Conservation (phyloP, 2,797 vertebrate species). For the Malacoraja senta region DNA sequence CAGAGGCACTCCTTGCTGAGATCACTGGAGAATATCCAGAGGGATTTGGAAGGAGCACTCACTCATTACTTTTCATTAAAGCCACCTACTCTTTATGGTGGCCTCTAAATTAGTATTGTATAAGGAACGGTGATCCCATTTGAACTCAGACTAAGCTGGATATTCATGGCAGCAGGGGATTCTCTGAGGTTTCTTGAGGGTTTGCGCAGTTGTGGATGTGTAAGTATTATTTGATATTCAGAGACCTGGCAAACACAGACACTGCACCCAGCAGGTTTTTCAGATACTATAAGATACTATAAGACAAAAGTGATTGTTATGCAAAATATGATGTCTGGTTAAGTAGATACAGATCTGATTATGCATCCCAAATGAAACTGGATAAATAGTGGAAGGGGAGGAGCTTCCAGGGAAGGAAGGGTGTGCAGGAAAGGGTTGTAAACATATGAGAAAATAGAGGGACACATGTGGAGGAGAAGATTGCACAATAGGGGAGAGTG, state of each 20-base stretch:
- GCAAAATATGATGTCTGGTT: neutral
- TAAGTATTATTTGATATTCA: neutral
- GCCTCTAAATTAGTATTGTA: no score
- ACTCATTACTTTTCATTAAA: no score
- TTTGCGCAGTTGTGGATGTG: neutral
- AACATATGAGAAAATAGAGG: no score
- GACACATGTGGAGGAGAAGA: no score
- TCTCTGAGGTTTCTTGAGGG: neutral
- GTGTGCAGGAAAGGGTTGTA: neutral
- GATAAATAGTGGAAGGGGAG: neutral
- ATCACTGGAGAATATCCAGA: no score
- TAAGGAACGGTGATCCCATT: no score
- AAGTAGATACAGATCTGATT: no score
- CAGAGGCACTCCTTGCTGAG: no score
- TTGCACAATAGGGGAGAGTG: no score
- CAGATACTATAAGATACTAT: neutral
- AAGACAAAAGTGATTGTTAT: neutral
- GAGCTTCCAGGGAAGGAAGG: neutral
- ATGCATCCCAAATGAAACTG: no score
- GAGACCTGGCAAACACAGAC: neutral
- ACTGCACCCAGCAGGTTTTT: neutral
- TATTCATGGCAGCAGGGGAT: neutral
- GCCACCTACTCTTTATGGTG: no score
- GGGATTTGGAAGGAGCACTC: no score
- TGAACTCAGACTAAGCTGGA: neutral